phyloP scores from a whole-genome alignment of 2,797 vertebrate genomes.

The Syngnathus rostellatus region DNA sequence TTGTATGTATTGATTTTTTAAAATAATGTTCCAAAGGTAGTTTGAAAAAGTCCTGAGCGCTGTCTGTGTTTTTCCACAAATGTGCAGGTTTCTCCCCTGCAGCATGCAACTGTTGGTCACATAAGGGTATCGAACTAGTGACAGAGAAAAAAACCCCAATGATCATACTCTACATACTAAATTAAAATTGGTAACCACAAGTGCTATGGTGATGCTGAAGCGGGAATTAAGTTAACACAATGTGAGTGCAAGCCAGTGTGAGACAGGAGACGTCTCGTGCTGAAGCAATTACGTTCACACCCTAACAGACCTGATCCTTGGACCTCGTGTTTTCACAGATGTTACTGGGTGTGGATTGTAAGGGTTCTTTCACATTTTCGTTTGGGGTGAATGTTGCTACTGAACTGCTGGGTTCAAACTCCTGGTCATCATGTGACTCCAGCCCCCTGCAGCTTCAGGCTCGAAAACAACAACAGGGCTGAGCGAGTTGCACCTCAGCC shows the following conservation, averaged over 20 bases:
- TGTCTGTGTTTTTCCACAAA: too few species aligned
- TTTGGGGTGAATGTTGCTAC: constrained; percentile 12
- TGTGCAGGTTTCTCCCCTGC: not conserved
- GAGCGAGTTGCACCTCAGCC: not conserved
- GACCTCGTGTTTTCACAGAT: constrained; percentile 29
- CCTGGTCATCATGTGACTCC: constrained; percentile 35
- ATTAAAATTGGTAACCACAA: too few species aligned
- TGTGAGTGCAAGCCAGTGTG: not conserved
- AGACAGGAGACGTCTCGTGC: not conserved
- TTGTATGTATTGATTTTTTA: too few species aligned
- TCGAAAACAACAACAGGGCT: constrained; percentile 13
- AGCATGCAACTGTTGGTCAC: not conserved
- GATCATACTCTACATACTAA: not conserved
- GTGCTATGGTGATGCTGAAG: not conserved
- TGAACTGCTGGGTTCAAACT: constrained; percentile 14
- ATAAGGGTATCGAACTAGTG: not conserved
- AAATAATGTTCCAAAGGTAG: too few species aligned
- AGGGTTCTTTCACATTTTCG: not conserved
- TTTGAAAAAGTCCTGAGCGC: too few species aligned
- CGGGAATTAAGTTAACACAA: not conserved
- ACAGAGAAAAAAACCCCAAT: not conserved
- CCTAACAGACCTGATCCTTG: not conserved
- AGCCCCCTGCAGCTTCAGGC: constrained; percentile 21
- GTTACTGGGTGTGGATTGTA: constrained; percentile 41
- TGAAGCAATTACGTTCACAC: not conserved